These are phyloP conservation scores for Cygnus buccinator DNA, from an alignment of 2,113 vertebrate species.

Conservation along the genomic window DNA sequence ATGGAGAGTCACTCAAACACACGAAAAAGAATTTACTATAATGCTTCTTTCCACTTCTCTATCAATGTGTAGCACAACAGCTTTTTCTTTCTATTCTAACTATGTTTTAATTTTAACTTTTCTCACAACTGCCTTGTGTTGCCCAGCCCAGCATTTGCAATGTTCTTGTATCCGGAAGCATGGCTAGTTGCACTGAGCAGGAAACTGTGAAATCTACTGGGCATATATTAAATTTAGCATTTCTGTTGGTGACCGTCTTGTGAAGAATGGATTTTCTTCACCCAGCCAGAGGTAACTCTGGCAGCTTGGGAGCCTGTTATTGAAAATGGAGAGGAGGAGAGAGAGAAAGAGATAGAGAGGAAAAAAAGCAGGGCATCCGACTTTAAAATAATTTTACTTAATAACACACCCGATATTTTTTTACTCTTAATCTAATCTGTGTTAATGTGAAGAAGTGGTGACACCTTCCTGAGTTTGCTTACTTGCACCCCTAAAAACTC, in stretches of 20 bases:
- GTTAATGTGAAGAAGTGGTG: neutral
- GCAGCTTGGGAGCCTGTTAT: slow-evolving; percentile 55
- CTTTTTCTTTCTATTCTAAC: slow-evolving; percentile 26
- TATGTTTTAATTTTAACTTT: neutral
- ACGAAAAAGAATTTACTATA: slow-evolving; percentile 21
- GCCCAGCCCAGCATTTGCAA: slow-evolving; percentile 22
- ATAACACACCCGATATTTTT: neutral
- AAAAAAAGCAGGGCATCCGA: neutral
- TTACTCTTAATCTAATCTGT: neutral
- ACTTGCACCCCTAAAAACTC: neutral
- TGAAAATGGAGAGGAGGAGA: slow-evolving; percentile 7
- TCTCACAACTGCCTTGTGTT: slow-evolving; percentile 18
- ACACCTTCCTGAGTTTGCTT: neutral
- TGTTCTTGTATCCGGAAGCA: slow-evolving; percentile 54
- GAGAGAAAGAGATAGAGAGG: neutral
- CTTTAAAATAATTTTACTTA: slow-evolving; percentile 35
- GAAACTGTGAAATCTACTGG: slow-evolving; percentile 65
- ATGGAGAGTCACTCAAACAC: slow-evolving; percentile 55
- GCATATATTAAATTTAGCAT: slow-evolving; percentile 56
- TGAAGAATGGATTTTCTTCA: slow-evolving; percentile 57
- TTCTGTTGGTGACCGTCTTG: slow-evolving; percentile 41
- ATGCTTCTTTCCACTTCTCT: slow-evolving; percentile 71
- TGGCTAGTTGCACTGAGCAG: slow-evolving; percentile 54
- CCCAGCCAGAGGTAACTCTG: slow-evolving; percentile 37
- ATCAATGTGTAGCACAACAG: neutral